These are phyloP conservation scores for Drosophila cracens DNA, from an alignment of 2,888 invertebrate genomes.

Conservation along the genomic window DNA sequence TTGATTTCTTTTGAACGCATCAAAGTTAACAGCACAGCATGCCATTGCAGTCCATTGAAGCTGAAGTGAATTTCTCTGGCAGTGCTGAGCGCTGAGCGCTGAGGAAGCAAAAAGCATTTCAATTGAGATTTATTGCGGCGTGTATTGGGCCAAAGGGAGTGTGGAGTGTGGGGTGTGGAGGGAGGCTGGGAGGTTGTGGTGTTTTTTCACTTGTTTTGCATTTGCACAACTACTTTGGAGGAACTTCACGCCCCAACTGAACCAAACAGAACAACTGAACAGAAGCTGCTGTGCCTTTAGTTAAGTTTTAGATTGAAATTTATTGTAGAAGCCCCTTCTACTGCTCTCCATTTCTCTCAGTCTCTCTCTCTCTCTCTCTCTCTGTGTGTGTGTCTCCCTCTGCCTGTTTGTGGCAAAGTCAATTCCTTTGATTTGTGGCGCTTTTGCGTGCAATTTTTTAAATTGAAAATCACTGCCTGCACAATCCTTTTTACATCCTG, in stretches of 20 bases:
- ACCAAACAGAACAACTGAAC: slow-evolving; percentile 35
- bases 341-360: background rate
- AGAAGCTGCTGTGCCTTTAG: slow-evolving; percentile 68
- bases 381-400: background rate
- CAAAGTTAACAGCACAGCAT: slow-evolving; percentile 59
- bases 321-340: slow-evolving; percentile 52
- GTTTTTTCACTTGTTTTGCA: slow-evolving; percentile 69
- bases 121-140: slow-evolving; percentile 81
- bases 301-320: slow-evolving; percentile 81
- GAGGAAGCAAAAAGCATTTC: slow-evolving; percentile 70
- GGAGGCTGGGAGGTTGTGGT: background rate
- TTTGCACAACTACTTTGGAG: slow-evolving; percentile 65
- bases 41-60: slow-evolving; percentile 70
- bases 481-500: slow-evolving; percentile 77
- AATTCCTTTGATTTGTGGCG: slow-evolving; percentile 82
- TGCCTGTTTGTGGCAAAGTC: slow-evolving; percentile 55
- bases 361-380: slow-evolving; percentile 15
- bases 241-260: slow-evolving; percentile 51
- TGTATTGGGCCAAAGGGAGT: slow-evolving; percentile 47
- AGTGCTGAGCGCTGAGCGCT: slow-evolving; percentile 29
- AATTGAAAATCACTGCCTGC: slow-evolving; percentile 78
- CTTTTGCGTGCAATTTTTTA: slow-evolving; percentile 81
- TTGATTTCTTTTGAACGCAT: slow-evolving; percentile 75
- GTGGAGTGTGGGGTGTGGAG: background rate
- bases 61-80: slow-evolving; percentile 72